These are phyloP conservation scores for Troilus luridus DNA, from an alignment of 2,888 invertebrate genomes.

Conservation along the genomic window DNA sequence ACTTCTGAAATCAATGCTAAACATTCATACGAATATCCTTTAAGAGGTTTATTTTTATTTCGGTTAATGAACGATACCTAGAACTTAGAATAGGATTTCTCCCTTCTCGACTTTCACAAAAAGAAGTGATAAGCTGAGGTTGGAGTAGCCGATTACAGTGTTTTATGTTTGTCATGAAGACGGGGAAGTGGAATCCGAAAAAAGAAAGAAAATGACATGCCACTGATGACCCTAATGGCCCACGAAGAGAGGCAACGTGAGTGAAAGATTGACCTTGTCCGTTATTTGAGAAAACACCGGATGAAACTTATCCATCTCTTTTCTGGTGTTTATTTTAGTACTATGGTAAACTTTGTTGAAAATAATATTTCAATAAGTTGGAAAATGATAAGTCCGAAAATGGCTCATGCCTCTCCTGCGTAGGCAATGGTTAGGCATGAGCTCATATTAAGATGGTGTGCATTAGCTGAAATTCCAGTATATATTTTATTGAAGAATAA, in stretches of 20 bases:
- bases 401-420: too few relatives aligned
- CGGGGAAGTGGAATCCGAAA: conserved; percentile 7
- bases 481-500: too few relatives aligned
- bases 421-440: too few relatives aligned
- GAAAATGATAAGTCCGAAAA: too few relatives aligned
- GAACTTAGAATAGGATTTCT: not conserved
- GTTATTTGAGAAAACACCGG: not conserved
- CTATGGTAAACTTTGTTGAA: not conserved
- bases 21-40: not conserved
- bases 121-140: not conserved
- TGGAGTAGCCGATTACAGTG: not conserved
- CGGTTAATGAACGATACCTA: not conserved
- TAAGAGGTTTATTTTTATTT: not conserved
- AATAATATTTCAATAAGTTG: not conserved
- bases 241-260: conserved; percentile 13
- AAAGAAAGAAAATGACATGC: conserved; percentile 26
- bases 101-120: not conserved
- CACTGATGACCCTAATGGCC: not conserved
- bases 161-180: conserved; percentile 13
- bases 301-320: not conserved
- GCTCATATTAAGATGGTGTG: too few relatives aligned
- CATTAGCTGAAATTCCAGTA: too few relatives aligned
- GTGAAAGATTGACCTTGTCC: conserved; percentile 7
- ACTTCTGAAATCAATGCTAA: not conserved
- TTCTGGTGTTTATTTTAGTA: not conserved